Evolutionary conservation across 2,113 vertebrate genomes (phyloP).

Genomic region (Electrona antarctica): DNA sequence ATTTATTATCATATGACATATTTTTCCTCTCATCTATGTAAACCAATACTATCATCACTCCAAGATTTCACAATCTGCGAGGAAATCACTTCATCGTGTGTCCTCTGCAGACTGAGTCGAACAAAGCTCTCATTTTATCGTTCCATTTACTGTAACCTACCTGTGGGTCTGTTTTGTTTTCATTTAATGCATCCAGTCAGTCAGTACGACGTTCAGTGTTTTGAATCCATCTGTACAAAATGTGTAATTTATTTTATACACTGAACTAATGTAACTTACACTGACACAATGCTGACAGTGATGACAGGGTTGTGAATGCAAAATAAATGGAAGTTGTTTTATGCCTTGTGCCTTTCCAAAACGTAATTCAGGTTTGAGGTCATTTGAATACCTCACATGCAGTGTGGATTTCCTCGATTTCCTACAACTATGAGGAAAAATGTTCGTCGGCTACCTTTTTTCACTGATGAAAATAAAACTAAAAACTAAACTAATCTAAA

Average conservation of each 20-base stretch:
- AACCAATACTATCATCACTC: not conserved
- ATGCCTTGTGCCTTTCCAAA: not conserved
- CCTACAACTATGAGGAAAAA: too few relatives aligned
- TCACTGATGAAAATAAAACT: too few relatives aligned
- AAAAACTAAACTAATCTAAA: too few relatives aligned
- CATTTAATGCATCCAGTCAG: not conserved
- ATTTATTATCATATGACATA: not conserved
- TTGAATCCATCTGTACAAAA: slow-evolving; percentile 3
- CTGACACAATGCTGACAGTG: not conserved
- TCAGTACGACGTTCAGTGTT: too few relatives aligned
- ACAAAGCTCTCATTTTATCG: not conserved
- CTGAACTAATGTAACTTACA: slow-evolving; percentile 4
- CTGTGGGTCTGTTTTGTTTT: not conserved
- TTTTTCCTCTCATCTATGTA: slow-evolving; percentile 4
- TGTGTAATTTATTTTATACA: not conserved
- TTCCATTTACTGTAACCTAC: not conserved
- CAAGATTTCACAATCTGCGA: not conserved
- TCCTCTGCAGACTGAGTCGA: slow-evolving; percentile 9
- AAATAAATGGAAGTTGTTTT: not conserved
- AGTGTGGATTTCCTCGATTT: too few relatives aligned
- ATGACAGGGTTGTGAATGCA: not conserved
- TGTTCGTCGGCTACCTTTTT: too few relatives aligned
- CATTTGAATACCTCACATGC: not conserved
- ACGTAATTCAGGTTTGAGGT: not conserved
- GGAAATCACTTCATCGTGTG: not conserved